Base-by-base conservation (phyloP, 2,888 invertebrate genomes). In the Oscheius sp. region DNA sequence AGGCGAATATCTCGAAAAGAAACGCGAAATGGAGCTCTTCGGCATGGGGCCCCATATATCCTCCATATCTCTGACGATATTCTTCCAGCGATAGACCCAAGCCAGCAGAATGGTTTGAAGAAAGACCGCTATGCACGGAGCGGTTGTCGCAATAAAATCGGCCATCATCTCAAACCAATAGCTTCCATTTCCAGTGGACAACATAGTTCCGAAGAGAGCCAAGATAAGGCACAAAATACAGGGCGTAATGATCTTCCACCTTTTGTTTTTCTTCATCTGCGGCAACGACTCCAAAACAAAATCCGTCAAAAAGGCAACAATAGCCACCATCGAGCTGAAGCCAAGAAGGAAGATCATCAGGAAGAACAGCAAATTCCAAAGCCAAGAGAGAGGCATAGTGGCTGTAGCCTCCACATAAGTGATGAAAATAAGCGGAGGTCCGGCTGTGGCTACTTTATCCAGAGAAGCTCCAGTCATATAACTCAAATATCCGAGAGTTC, bases 331-430 rank as follows among this genome's bases (percentile, higher is more conserved):
- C 1, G 74, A 79, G 55, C 78, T 78, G 67, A 88, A 81, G 33
- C 87, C 87, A 17, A 87, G 79, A 8, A 86, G 81, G 75, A 87
- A 87, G 31, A 87, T 78, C 87, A 88, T 88, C 58, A 86, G 37
- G 76, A 88, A 87, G 78, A 87, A 88, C 3, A 88, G 77, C n/a
- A 86, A 79, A 1, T 87, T 81, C 87, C 87, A 88, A 4, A 87
- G 75, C 75, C 86, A 85, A 4, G 87, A 82, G 31, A 86, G 31
- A 3, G 87, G 87, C 79, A 87, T 82, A 63, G 83, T 74, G 17
- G 83, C 73, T 31, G 87, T 74, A 0, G 87, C 87, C 70, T 88
- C 87, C 15, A 84, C 83, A 37, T 87, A 87, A 10, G 86, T 86
- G 45, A 87, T 86, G 75, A 87, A 87, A 10, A 87, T 87, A 37